Base-by-base conservation (phyloP, 2,113 vertebrate genomes). In the Merops nubicus region DNA sequence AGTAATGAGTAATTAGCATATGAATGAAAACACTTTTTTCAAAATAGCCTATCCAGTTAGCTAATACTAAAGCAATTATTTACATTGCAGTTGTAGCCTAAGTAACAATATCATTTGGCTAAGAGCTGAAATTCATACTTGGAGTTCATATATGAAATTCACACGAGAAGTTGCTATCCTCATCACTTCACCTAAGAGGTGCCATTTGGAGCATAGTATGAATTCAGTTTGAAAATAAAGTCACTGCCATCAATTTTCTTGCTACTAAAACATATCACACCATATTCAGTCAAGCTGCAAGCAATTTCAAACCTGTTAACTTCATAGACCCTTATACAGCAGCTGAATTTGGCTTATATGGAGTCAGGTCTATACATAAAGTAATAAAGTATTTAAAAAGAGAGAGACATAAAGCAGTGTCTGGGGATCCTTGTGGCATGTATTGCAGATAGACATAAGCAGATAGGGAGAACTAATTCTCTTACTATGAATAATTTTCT, bases 231-330 rank as follows among this genome's bases (percentile, higher is more conserved):
- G 43, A 78, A 92, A 96, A 8, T 17, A 68, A 86, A 74, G 72
- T 73, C 22, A 38, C 43, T 88, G 50, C 23, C 19, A 34, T 78
- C 47, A 88, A 23, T 93, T 84, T 94, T 86, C 76, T 69, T 85
- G 23, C 64, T 67, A 12, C 40, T 86, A 38, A 64, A 92, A 60
- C 3, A 57, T 6, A 8, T 33, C 80, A 42, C 23, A 77, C 29
- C 38, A 34, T 42, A 76, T 89, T 93, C 87, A 91, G 42, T 81
- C 64, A 91, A 86, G 63, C 75, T 92, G 79, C 75, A 90, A 88
- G 82, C 59, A 78, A 43, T 94, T 95, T 91, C 50, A 91, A 74
- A 63, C 21, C n/a, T 36, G 59, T 96, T 92, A 94, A 81, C 79
- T 94, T 63, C 3, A 6, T 33, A 67, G 90, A 90, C 72, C 56